Evolutionary conservation across 2,113 vertebrate species (phyloP).

Genomic region (Vidua macroura): DNA sequence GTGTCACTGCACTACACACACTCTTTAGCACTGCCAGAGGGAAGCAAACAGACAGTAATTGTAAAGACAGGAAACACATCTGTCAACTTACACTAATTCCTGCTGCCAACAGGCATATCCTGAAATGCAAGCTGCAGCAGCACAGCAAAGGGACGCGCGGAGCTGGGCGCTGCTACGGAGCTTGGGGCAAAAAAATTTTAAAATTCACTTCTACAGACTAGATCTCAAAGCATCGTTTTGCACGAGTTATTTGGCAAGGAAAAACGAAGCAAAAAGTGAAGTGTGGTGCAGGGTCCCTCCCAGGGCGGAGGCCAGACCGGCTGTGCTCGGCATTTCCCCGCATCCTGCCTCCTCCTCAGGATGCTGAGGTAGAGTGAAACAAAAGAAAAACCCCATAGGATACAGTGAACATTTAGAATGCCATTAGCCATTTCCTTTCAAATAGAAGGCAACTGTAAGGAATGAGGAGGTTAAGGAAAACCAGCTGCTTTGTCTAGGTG

Average conservation of each 20-base stretch:
- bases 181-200: neutral
- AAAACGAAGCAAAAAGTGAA: neutral
- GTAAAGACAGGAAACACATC: conserved; percentile 61
- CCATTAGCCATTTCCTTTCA: conserved; percentile 9
- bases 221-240: neutral
- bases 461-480: neutral
- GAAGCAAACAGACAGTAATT: conserved; percentile 59
- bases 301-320: neutral
- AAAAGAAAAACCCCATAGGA: conserved; percentile 19
- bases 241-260: neutral
- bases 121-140: neutral
- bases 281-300: neutral
- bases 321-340: neutral
- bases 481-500: neutral
- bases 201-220: neutral
- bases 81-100: conserved; percentile 53
- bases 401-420: neutral
- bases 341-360: neutral
- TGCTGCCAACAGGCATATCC: conserved; percentile 62
- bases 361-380: neutral
- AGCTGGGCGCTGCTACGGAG: neutral
- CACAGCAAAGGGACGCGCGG: neutral
- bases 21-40: conserved; percentile 57
- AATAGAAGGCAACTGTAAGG: neutral
- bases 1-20: neutral